Percentiles rank a stretch among this genome's conserved stretches.
phyloP scores from a whole-genome alignment of 2,888 invertebrate species.

The Rhagonycha fulva region DNA sequence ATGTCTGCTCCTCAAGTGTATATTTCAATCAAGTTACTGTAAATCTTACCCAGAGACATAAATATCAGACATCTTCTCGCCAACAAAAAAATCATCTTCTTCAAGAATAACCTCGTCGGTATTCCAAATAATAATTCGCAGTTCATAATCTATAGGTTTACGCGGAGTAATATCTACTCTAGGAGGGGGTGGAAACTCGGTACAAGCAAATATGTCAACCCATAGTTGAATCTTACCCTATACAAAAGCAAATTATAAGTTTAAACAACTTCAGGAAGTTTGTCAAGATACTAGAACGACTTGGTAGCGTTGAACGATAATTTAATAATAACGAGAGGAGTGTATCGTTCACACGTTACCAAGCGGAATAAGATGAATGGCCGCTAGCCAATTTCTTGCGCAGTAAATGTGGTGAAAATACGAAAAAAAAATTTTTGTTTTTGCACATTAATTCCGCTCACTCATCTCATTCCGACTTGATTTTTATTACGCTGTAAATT shows the following conservation, averaged over 20 bases:
- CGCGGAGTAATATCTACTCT: slow-evolving; percentile 77
- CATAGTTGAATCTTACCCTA: slow-evolving; percentile 91
- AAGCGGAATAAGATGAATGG: too few relatives aligned
- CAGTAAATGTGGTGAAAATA: too few relatives aligned
- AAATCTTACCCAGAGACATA: slow-evolving; percentile 69
- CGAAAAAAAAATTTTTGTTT: too few relatives aligned
- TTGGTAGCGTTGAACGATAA: too few relatives aligned
- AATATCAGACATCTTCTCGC: slow-evolving; percentile 78
- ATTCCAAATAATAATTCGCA: slow-evolving; percentile 71
- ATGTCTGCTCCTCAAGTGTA: too few relatives aligned
- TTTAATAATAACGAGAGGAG: neutral
- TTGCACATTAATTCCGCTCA: too few relatives aligned
- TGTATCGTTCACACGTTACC: neutral
- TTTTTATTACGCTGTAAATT: neutral
- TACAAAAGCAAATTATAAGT: neutral
- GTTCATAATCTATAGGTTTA: slow-evolving; percentile 68
- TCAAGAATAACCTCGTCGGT: slow-evolving; percentile 66
- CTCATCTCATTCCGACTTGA: too few relatives aligned
- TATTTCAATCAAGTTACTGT: neutral
- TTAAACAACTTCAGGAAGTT: too few relatives aligned
- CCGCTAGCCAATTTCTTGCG: too few relatives aligned
- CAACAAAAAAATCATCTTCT: slow-evolving; percentile 70
- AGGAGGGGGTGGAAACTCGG: slow-evolving; percentile 63
- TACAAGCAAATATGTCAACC: slow-evolving; percentile 82
- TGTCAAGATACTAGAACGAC: too few relatives aligned